Percentiles rank a stretch among this genome's conserved stretches.
phyloP scores from a whole-genome alignment of 2,888 invertebrate genomes.

The Cephus nigrinus region DNA sequence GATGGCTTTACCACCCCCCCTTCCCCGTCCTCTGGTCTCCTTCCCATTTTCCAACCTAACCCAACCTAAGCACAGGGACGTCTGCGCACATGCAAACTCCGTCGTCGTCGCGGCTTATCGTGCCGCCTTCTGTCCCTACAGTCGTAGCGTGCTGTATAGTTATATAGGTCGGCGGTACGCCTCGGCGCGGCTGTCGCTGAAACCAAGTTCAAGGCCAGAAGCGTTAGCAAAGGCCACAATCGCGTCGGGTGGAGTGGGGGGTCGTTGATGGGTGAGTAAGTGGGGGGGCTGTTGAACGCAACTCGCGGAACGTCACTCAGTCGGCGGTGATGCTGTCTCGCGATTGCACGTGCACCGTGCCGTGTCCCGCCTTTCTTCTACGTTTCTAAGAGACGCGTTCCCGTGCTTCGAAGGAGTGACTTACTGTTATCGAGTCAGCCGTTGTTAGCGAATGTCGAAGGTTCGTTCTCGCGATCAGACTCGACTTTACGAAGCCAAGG shows the following conservation, averaged over 20 bases:
- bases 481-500: background rate
- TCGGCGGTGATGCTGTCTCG: slow-evolving; percentile 66
- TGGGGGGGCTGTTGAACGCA: slow-evolving; percentile 73
- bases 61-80: background rate
- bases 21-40: background rate
- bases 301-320: slow-evolving; percentile 69
- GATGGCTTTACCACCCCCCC: background rate
- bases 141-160: background rate
- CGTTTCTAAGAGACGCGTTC: slow-evolving; percentile 28
- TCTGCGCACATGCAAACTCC: slow-evolving; percentile 2
- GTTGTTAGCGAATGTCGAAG: slow-evolving; percentile 5
- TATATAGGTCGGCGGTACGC: slow-evolving; percentile 64
- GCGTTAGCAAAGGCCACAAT: slow-evolving; percentile 65
- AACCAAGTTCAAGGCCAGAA: slow-evolving; percentile 68
- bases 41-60: background rate
- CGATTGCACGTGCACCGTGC: slow-evolving; percentile 54
- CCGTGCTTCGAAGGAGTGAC: slow-evolving; percentile 38
- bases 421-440: slow-evolving; percentile 41
- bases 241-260: slow-evolving; percentile 31
- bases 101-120: background rate
- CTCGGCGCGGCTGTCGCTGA: slow-evolving; percentile 64
- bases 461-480: background rate
- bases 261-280: slow-evolving; percentile 57
- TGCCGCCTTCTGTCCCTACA: background rate
- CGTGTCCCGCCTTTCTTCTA: slow-evolving; percentile 47